Evolutionary conservation across 2,888 invertebrate genomes (phyloP).

Genomic region (Trichopoda pennipes): DNA sequence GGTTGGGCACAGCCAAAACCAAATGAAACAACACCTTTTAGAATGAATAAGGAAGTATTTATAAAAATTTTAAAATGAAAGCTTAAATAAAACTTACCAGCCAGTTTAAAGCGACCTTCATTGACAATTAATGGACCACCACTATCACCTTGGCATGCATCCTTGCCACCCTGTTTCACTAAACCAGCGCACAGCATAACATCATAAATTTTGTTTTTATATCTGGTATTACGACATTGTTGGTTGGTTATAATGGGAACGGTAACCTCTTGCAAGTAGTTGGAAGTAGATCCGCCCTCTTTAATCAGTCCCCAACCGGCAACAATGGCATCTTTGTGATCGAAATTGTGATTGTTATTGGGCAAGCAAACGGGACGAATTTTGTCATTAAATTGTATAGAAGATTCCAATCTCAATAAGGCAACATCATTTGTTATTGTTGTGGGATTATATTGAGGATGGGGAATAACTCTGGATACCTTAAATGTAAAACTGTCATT

Average conservation of each 20-base stretch:
- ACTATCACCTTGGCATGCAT: constrained; percentile 80
- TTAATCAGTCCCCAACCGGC: constrained; percentile 79
- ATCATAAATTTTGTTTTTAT: constrained; percentile 76
- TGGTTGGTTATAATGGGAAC: constrained; percentile 79
- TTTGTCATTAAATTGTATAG: constrained; percentile 73
- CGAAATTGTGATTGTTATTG: constrained; percentile 74
- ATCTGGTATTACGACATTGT: constrained; percentile 76
- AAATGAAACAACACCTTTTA: constrained; percentile 76
- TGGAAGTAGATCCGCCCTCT: constrained; percentile 76
- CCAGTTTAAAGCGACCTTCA: constrained; percentile 76
- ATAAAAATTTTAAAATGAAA: not conserved
- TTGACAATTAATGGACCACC: constrained; percentile 78
- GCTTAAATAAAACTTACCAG: constrained; percentile 68
- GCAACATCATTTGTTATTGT: constrained; percentile 79
- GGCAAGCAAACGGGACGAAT: constrained; percentile 79
- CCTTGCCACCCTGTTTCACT: constrained; percentile 78
- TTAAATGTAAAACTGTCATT: constrained; percentile 44
- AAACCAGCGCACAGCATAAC: constrained; percentile 80
- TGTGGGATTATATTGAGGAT: constrained; percentile 75
- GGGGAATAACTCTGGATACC: constrained; percentile 73
- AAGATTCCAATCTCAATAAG: constrained; percentile 74
- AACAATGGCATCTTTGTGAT: constrained; percentile 76
- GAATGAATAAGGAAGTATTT: not conserved
- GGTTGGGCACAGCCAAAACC: constrained; percentile 79
- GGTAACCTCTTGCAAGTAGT: constrained; percentile 77